Conservation (phyloP, 2,888 invertebrate species). For the Acleris sparsana region DNA sequence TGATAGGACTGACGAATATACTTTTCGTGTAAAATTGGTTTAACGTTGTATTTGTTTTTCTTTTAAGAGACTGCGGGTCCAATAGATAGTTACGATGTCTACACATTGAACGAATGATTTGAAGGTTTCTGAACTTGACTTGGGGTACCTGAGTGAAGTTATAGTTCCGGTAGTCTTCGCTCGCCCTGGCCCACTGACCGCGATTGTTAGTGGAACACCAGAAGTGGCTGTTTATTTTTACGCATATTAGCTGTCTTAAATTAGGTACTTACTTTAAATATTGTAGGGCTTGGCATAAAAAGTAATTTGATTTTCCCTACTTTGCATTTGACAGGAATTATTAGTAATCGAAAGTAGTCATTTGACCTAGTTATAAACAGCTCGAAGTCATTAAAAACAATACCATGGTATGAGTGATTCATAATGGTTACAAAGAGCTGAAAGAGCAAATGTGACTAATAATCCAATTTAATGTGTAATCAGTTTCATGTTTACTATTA, state of each 20-base stretch:
- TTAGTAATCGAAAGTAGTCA: slow-evolving; percentile 10
- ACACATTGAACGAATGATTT: slow-evolving; percentile 37
- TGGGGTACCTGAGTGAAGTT: slow-evolving; percentile 46
- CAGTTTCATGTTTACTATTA: slow-evolving; percentile 18
- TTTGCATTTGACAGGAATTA: not conserved
- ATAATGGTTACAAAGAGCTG: slow-evolving; percentile 18
- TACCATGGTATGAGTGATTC: slow-evolving; percentile 20
- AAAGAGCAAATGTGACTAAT: slow-evolving; percentile 29
- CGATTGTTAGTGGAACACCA: slow-evolving; percentile 64
- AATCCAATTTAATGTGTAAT: slow-evolving; percentile 26
- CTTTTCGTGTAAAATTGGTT: slow-evolving; percentile 3
- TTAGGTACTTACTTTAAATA: slow-evolving; percentile 12
- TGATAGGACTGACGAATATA: too few species aligned
- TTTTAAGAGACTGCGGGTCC: not conserved
- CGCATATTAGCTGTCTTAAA: slow-evolving; percentile 48
- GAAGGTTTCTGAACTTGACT: slow-evolving; percentile 55
- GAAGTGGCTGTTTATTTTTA: slow-evolving; percentile 62
- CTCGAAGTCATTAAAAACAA: slow-evolving; percentile 17
- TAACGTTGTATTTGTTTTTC: not conserved
- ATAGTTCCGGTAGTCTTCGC: slow-evolving; percentile 72
- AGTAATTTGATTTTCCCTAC: not conserved
- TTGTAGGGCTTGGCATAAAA: too few species aligned
- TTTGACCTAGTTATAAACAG: slow-evolving; percentile 8
- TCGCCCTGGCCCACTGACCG: slow-evolving; percentile 79
- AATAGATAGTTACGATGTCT: slow-evolving; percentile 12